Evolutionary conservation across 2,797 vertebrate species (phyloP).

Genomic region (Acanthurus lineatus): DNA sequence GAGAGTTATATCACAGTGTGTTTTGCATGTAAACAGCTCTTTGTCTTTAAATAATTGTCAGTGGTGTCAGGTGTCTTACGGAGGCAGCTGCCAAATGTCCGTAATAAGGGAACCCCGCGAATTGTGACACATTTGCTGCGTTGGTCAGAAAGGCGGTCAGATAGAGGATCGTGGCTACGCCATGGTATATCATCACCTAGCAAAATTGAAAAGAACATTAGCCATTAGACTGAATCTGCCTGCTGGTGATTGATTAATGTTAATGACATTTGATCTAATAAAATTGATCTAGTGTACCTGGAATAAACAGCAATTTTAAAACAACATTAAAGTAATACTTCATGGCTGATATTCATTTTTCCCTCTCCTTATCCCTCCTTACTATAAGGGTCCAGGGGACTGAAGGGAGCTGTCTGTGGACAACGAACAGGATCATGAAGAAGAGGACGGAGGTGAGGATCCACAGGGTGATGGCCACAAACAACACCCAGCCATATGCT

Average conservation of each 20-base stretch:
- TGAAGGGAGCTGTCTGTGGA: constrained; percentile 74
- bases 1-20: background rate
- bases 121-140: constrained; percentile 62
- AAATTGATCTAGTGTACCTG: background rate
- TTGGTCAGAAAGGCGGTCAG: constrained; percentile 89
- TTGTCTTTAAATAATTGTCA: constrained; percentile 6
- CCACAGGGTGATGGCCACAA: constrained; percentile 93
- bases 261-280: background rate
- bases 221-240: too few species aligned
- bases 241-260: too few species aligned
- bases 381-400: constrained; percentile 92
- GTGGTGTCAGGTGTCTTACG: constrained; percentile 80
- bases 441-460: constrained; percentile 89
- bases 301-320: background rate
- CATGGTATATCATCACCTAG: constrained; percentile 85
- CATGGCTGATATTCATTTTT: background rate
- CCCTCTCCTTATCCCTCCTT: constrained; percentile 30
- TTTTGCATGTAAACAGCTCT: background rate
- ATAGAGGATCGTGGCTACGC: constrained; percentile 85
- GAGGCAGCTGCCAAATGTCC: constrained; percentile 86
- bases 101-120: constrained; percentile 17
- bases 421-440: constrained; percentile 83
- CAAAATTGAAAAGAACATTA: constrained; percentile 6
- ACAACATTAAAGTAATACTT: background rate
- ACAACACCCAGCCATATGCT: constrained; percentile 93